These are phyloP conservation scores for Beroe ovata DNA, from an alignment of 37 sponge, comb jelly and placozoan genomes.

Conservation along the genomic window DNA sequence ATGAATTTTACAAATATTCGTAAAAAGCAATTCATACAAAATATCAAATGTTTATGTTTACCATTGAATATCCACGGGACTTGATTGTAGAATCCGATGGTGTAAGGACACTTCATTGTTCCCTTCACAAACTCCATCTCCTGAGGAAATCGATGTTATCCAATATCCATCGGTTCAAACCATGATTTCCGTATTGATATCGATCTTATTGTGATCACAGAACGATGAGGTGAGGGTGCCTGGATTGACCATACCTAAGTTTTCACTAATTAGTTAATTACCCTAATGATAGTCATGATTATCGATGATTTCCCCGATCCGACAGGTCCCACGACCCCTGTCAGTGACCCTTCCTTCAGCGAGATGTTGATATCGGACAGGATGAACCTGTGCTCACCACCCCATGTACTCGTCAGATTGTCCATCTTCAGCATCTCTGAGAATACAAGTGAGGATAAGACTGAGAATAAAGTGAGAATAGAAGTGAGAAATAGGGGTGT, in stretches of 20 bases:
- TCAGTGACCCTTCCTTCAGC: not conserved
- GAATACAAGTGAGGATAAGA: too few relatives aligned
- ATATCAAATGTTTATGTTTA: not conserved
- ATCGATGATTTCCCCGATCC: constrained; percentile 28
- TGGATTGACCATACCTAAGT: too few relatives aligned
- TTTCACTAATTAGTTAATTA: not conserved
- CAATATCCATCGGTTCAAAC: too few relatives aligned
- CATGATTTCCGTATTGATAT: too few relatives aligned
- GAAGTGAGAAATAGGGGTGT: too few relatives aligned
- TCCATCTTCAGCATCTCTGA: not conserved
- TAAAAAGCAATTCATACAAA: too few relatives aligned
- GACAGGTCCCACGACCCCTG: not conserved
- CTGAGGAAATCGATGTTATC: constrained; percentile 9
- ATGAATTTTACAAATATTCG: too few relatives aligned
- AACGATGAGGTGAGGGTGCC: too few relatives aligned
- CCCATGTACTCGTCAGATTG: constrained; percentile 36
- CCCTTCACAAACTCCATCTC: constrained; percentile 29
- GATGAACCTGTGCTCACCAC: constrained; percentile 22
- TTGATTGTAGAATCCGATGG: constrained; percentile 49
- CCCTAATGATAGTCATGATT: constrained; percentile 13
- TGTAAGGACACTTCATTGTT: not conserved
- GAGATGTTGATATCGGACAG: constrained; percentile 9
- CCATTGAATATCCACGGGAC: constrained; percentile 60
- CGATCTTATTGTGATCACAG: too few relatives aligned
- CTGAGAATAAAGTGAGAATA: too few relatives aligned